Evolutionary conservation across 2,113 vertebrate genomes (phyloP), one percentile per base, ranked within the genome.

Genomic region (Prolemur simus): DNA sequence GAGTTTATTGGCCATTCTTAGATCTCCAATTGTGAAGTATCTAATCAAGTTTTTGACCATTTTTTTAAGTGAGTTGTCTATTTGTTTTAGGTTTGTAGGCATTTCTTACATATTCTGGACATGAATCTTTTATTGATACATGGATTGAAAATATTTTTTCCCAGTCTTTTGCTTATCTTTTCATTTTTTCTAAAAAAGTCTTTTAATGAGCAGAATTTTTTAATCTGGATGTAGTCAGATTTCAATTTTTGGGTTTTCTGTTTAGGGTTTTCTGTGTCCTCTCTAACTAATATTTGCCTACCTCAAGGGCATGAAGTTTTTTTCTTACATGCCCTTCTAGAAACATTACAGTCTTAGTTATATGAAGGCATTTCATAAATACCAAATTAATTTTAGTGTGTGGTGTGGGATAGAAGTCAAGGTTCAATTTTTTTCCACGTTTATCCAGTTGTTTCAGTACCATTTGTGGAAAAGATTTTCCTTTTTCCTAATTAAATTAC

Each of bases 71-170:
- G 25, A 89, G 23, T 60, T 32, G 21, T 89, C 29, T 82, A 56
- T 34, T 74, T 95, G 18, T 81, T 83, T 80, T 49, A 78, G 18
- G 89, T n/a, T 82, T 94, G 8, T 23, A 82, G 25, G 23, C 11
- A 86, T 82, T 42, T 66, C 34, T 93, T 71, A 94, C 39, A 49
- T 78, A 84, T 66, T 86, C 45, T 73, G 45, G 49, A 78, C n/a
- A 94, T 86, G 84, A 87, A 34, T 92, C 29, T 32, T 89, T 89
- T 92, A n/a, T 69, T 89, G 32, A 71, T 60, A 77, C 34, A 89
- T n/a, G 29, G 23, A 56, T 5, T 80, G 14, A 63, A 80, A 91
- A 45, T 73, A 58, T 78, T 80, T 80, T 82, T 52, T 73, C 20
- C 34, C 9, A 54, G 37, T 69, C 8, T 74, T 52, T 78, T 78